A percentile compares a stretch with the other conserved stretches of the same genome.
phyloP scores from a whole-genome alignment of 2,113 vertebrate genomes.

The Opisthocomus hoazin region DNA sequence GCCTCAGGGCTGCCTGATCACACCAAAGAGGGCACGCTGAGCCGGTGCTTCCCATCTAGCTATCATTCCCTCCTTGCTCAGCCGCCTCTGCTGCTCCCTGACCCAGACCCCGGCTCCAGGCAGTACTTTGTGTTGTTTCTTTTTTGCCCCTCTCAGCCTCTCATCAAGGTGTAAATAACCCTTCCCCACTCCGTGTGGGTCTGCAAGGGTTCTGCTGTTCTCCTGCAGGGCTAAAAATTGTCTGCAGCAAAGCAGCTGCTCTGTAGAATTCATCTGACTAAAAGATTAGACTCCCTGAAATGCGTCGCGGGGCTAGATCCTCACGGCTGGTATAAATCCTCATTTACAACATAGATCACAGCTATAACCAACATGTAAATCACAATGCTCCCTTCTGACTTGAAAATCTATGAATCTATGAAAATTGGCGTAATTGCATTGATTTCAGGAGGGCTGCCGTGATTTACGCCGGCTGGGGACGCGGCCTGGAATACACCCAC shows the following conservation, averaged over 20 bases:
- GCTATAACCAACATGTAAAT: constrained; percentile 44
- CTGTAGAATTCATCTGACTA: neutral
- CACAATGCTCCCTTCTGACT: constrained; percentile 44
- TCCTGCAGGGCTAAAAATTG: neutral
- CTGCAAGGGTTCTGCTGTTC: neutral
- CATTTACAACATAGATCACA: constrained; percentile 41
- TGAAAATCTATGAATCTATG: constrained; percentile 49
- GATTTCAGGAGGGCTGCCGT: constrained; percentile 37
- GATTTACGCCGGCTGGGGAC: neutral
- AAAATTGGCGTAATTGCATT: constrained; percentile 59
- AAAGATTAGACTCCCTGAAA: constrained; percentile 17
- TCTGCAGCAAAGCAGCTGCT: neutral
- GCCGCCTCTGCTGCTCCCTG: neutral
- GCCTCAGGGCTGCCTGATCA: neutral
- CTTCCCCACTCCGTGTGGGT: neutral
- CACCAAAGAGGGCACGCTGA: neutral
- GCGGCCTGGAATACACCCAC: neutral
- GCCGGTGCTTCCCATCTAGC: neutral
- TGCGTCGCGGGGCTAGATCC: neutral
- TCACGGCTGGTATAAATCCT: constrained; percentile 20
- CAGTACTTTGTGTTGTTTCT: neutral
- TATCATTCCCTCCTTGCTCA: neutral
- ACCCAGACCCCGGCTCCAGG: neutral
- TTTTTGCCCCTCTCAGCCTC: neutral
- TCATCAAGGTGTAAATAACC: neutral